Base-by-base conservation (phyloP, 2,888 invertebrate genomes). In the Hypsopygia costalis region DNA sequence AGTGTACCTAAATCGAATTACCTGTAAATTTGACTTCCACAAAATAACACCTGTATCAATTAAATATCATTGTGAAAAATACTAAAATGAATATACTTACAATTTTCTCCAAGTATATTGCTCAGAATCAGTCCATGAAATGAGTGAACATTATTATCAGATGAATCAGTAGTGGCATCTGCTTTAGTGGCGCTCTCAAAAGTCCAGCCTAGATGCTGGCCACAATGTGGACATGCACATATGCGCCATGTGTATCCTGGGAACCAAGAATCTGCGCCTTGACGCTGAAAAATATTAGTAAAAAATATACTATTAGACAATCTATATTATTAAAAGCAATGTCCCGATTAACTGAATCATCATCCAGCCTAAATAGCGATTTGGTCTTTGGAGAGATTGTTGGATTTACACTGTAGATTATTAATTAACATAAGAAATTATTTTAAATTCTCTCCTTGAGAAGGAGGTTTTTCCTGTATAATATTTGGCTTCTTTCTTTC, bases 171-270 rank as follows among this genome's bases (percentile, higher is more conserved):
- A 35, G 77, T 67, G 29, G 56, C 55, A 20, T 62, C 33, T 10
- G 39, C 1, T 1, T 11, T 53, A 33, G 46, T 40, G 11, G 81
- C 52, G 30, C 75, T 88, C 59, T 90, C 90, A 75, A 91, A 91
- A 47, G 90, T 82, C 91, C 92, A 93, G 32, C 93, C 93, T 27
- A 93, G 71, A 54, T 91, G 91, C 33, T 89, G 79, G 3, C 90
- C 89, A 68, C 93, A 93, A 39, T 90, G 87, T 10, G 91, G 90
- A 63, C 93, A 93, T 31, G 90, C 79, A 55, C 92, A 91, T 39
- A 91, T 82, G 35, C 90, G 87, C 93, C 93, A 93, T 8, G 87
- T 87, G 57, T 90, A 92, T 7, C 92, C 92, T n/a, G 92, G 91
- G 67, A 91, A 93, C 92, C 92, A 93, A 6, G 91, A 90, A 60